Percentiles rank a stretch among this genome's conserved stretches.
Evolutionary conservation across 2,113 vertebrate genomes (phyloP).

Genomic region (Struthio camelus): DNA sequence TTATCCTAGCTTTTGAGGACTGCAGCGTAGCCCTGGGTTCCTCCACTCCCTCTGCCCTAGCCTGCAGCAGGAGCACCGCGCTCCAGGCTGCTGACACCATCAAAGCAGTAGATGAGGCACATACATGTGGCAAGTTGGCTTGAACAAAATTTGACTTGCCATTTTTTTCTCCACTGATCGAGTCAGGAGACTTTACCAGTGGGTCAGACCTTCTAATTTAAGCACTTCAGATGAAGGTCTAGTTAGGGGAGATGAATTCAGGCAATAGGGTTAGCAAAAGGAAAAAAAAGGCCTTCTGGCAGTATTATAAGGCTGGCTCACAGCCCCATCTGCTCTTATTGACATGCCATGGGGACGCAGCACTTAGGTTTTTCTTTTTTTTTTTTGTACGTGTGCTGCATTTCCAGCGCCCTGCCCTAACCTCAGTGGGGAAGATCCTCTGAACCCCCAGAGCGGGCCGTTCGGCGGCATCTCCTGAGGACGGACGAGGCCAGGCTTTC

Average conservation of each 20-base stretch:
- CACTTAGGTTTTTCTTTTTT: neutral
- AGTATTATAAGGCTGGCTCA: neutral
- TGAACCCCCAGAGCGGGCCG: neutral
- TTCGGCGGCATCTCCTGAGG: neutral
- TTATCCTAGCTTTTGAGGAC: neutral
- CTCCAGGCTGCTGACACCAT: rapidly evolving
- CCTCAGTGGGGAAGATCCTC: neutral
- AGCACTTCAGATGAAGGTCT: neutral
- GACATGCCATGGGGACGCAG: neutral
- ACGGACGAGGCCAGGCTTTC: neutral
- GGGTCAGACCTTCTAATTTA: neutral
- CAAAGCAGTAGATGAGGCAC: neutral
- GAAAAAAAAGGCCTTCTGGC: neutral
- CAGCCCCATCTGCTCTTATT: neutral
- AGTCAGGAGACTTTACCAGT: neutral
- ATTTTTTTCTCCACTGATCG: neutral
- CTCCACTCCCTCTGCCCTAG: rapidly evolving
- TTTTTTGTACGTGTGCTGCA: neutral
- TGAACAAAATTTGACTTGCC: neutral
- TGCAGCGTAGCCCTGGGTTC: neutral
- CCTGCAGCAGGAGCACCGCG: neutral
- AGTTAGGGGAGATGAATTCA: neutral
- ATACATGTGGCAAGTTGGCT: neutral
- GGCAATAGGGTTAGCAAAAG: neutral
- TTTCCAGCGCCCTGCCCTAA: neutral